A percentile compares a stretch with the other conserved stretches of the same genome.
Conservation (phyloP, 2,888 invertebrate species). For the Uropetala carovei region DNA sequence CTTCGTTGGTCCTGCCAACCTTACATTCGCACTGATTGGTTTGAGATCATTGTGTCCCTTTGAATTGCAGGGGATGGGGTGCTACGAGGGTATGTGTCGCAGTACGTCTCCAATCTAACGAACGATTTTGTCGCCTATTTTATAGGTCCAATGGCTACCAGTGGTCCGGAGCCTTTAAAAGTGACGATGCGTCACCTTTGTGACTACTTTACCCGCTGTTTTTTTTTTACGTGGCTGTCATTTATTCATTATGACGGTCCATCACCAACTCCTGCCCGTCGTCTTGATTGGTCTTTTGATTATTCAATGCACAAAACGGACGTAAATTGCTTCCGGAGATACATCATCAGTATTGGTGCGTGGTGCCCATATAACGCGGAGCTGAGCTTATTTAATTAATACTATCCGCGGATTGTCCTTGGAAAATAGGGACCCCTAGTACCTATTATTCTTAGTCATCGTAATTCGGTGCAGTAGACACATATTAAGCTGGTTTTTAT, state of each 20-base stretch:
- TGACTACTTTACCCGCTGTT: not conserved
- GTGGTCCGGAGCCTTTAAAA: not conserved
- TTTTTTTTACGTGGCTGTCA: not conserved
- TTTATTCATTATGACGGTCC: slow-evolving; percentile 8
- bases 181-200: not conserved
- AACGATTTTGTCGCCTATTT: too few relatives aligned
- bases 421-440: not conserved
- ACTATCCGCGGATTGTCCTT: not conserved
- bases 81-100: too few relatives aligned
- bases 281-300: slow-evolving; percentile 9
- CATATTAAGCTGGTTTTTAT: too few relatives aligned
- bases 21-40: not conserved
- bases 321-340: not conserved
- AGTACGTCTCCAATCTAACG: too few relatives aligned
- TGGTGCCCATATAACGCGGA: not conserved
- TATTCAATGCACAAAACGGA: not conserved
- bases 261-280: not conserved
- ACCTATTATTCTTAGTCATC: not conserved
- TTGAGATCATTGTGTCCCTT: not conserved
- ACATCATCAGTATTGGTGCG: not conserved
- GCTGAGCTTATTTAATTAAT: not conserved
- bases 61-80: not conserved
- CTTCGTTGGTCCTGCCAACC: not conserved
- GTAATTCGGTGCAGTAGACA: not conserved
- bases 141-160: too few relatives aligned